phyloP scores from a whole-genome alignment of 2,888 invertebrate species.

The Entomobrya multifasciata region DNA sequence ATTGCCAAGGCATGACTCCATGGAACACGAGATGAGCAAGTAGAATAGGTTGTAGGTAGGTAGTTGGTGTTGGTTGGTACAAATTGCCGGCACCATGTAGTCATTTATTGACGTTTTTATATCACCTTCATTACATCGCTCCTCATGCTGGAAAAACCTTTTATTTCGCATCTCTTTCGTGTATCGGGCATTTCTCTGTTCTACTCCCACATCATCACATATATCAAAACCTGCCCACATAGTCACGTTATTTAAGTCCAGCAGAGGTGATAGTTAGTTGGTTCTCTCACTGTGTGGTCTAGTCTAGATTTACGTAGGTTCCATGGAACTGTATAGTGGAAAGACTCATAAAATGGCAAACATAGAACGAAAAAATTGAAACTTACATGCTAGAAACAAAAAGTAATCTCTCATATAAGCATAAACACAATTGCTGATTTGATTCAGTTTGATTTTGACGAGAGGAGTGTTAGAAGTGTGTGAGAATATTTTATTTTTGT shows the following conservation, averaged over 20 bases:
- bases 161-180: neutral
- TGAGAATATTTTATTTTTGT: neutral
- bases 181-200: neutral
- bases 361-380: neutral
- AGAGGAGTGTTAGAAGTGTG: neutral
- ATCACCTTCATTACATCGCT: too few relatives aligned
- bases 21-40: too few relatives aligned
- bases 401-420: conserved; percentile 12
- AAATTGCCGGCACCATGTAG: too few relatives aligned
- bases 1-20: too few relatives aligned
- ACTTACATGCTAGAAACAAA: neutral
- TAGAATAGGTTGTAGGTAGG: too few relatives aligned
- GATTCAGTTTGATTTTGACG: neutral
- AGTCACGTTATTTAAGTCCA: too few relatives aligned
- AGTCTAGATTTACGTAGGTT: conserved; percentile 10
- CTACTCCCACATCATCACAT: neutral
- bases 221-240: neutral
- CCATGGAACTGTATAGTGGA: neutral
- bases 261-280: neutral
- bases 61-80: too few relatives aligned
- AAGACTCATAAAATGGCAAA: too few relatives aligned
- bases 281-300: neutral
- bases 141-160: neutral
- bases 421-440: neutral
- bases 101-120: too few relatives aligned